Evolutionary conservation across 2,797 vertebrate genomes (phyloP).

Genomic region (Triplophysa yarkandensis): DNA sequence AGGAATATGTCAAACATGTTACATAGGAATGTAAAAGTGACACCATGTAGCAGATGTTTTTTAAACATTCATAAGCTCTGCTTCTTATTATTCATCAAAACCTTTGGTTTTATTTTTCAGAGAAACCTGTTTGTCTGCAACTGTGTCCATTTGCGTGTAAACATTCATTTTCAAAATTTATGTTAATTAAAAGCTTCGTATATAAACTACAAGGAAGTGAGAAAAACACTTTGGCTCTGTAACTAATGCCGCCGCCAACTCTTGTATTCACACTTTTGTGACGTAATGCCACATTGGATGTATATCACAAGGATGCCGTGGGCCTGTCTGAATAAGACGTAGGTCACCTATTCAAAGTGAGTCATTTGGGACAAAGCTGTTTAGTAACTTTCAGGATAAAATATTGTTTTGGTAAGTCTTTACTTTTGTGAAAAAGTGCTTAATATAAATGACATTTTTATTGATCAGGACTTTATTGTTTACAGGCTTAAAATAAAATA

Average conservation of each 20-base stretch:
- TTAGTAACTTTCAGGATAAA: background rate
- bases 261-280: background rate
- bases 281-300: slow-evolving; percentile 3
- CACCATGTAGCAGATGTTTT: slow-evolving; percentile 28
- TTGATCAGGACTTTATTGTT: background rate
- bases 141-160: background rate
- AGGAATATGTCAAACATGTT: slow-evolving; percentile 21
- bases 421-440: background rate
- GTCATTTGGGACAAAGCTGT: background rate
- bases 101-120: slow-evolving; percentile 5
- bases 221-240: background rate
- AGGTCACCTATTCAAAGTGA: background rate
- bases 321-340: background rate
- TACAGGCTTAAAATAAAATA: background rate
- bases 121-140: background rate
- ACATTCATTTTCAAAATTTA: background rate
- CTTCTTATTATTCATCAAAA: slow-evolving; percentile 11
- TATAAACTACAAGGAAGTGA: background rate
- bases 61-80: background rate
- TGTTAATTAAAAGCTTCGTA: background rate
- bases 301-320: background rate
- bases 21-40: slow-evolving; percentile 7
- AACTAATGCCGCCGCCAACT: background rate
- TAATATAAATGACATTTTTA: background rate
- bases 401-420: background rate